phyloP scores from a whole-genome alignment of 2,797 vertebrate species.

The Gila robusta region DNA sequence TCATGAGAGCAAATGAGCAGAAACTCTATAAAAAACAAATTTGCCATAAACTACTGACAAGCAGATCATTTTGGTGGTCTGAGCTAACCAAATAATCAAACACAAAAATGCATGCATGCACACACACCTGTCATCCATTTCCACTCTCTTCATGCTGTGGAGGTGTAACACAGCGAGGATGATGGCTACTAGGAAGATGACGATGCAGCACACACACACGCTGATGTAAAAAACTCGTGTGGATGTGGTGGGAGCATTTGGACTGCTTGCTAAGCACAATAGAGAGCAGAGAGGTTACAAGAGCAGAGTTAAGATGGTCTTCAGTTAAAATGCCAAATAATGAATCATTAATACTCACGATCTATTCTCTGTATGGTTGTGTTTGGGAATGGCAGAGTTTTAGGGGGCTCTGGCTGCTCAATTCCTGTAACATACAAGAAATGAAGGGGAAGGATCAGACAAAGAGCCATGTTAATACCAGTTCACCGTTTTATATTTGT shows the following conservation, averaged over 20 bases:
- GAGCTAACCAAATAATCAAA: background rate
- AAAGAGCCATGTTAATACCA: slow-evolving; percentile 33
- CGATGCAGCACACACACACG: slow-evolving; percentile 97
- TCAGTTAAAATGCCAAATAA: background rate
- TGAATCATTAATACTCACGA: slow-evolving; percentile 78
- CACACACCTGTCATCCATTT: slow-evolving; percentile 94
- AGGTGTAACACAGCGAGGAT: slow-evolving; percentile 96
- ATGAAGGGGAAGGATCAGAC: slow-evolving; percentile 52
- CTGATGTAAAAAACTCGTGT: slow-evolving; percentile 99
- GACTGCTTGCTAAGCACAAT: slow-evolving; percentile 81
- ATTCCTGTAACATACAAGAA: slow-evolving; percentile 74
- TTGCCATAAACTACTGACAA: background rate
- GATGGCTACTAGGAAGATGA: slow-evolving; percentile 98
- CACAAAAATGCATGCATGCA: background rate
- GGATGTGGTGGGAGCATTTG: slow-evolving; percentile 91
- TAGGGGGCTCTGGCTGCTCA: slow-evolving; percentile 79
- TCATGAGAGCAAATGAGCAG: background rate
- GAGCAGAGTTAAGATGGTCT: background rate
- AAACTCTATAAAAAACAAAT: background rate
- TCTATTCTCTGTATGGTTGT: slow-evolving; percentile 79
- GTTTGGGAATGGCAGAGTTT: slow-evolving; percentile 71
- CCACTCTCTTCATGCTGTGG: slow-evolving; percentile 98
- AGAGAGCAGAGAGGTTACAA: background rate
- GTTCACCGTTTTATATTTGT: background rate
- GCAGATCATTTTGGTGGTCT: background rate